Evolutionary conservation across 2,888 invertebrate genomes (phyloP).

Genomic region (Hypercompe scribonia): DNA sequence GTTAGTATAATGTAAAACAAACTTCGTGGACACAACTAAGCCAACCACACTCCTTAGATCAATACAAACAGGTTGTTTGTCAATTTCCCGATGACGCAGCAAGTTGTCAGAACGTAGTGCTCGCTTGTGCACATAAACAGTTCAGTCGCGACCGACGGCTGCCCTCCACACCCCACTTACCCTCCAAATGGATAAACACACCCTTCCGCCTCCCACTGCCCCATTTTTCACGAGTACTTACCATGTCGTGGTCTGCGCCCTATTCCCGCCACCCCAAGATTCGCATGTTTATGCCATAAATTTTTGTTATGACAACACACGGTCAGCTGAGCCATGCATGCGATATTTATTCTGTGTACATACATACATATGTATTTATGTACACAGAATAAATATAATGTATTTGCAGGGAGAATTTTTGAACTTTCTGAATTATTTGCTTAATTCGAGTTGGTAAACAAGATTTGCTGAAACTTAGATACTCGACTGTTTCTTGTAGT

Average conservation of each 20-base stretch:
- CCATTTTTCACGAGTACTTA: conserved; percentile 77
- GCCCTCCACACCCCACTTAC: conserved; percentile 45
- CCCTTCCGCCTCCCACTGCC: conserved; percentile 57
- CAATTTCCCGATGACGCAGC: conserved; percentile 79
- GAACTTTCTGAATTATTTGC: conserved; percentile 18
- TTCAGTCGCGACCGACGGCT: conserved; percentile 61
- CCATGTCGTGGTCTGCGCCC: conserved; percentile 64
- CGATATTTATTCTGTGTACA: conserved; percentile 30
- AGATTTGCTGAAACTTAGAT: conserved; percentile 32
- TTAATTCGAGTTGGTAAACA: conserved; percentile 42
- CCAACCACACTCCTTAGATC: conserved; percentile 36
- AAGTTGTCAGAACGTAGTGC: conserved; percentile 72
- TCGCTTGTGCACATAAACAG: conserved; percentile 79
- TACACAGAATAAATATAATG: no score
- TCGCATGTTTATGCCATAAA: conserved; percentile 68
- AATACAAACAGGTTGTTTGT: conserved; percentile 74
- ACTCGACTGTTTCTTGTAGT: background rate
- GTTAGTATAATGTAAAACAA: conserved; percentile 25
- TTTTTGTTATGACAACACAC: conserved; percentile 73
- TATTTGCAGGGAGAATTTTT: no score
- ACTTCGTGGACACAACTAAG: conserved; percentile 33
- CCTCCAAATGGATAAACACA: conserved; percentile 40
- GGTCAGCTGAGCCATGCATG: conserved; percentile 68
- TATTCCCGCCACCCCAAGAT: conserved; percentile 61
- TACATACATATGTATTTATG: conserved; percentile 25